Percentiles rank a stretch among this genome's conserved stretches.
These are phyloP conservation scores for Ametastegia equiseti DNA, from an alignment of 2,888 invertebrate genomes.

Conservation along the genomic window DNA sequence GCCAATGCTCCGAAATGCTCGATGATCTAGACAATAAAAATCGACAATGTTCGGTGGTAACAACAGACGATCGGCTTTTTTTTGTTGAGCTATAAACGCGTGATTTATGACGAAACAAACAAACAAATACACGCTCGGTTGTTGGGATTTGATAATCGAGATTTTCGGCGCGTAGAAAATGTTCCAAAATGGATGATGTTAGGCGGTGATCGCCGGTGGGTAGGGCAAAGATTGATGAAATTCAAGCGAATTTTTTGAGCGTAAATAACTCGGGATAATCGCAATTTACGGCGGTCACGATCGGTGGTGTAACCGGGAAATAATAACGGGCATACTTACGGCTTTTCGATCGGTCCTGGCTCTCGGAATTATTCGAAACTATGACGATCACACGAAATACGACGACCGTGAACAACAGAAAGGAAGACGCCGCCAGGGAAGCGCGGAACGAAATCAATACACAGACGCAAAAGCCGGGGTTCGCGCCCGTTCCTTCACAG, in stretches of 20 bases:
- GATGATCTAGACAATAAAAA: neutral
- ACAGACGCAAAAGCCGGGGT: conserved; percentile 37
- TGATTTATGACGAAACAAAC: neutral
- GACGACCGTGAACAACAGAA: conserved; percentile 20
- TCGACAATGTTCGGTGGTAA: neutral
- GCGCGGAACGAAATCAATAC: conserved; percentile 47
- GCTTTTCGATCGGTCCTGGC: conserved; percentile 17
- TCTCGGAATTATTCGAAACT: neutral
- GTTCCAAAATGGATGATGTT: conserved; percentile 40
- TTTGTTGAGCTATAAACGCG: neutral
- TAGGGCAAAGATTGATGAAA: conserved; percentile 7
- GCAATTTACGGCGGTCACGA: neutral
- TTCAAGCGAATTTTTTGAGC: neutral
- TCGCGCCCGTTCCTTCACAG: conserved; percentile 31
- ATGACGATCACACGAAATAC: conserved; percentile 23
- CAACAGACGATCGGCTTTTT: neutral
- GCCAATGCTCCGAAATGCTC: neutral
- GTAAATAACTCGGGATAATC: neutral
- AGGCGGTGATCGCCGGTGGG: conserved; percentile 39
- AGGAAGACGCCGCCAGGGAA: conserved; percentile 40
- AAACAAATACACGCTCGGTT: neutral
- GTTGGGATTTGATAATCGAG: neutral
- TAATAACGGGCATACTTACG: conserved; percentile 13
- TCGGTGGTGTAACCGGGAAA: neutral
- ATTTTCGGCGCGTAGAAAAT: conserved; percentile 38